Conservation (phyloP, 2,797 vertebrate species). For the Oreochromis grahami region DNA sequence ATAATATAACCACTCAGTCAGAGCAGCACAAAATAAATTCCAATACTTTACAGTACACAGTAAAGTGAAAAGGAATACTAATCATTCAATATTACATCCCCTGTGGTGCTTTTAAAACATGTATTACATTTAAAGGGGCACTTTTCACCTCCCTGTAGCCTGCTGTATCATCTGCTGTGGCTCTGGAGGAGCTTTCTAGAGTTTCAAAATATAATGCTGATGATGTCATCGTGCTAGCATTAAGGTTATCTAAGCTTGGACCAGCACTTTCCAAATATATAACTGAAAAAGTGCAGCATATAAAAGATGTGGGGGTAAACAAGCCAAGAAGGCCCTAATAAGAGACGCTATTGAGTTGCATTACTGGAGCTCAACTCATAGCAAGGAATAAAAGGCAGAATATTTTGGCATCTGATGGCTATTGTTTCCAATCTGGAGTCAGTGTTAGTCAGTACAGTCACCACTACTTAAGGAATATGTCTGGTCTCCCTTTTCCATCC, state of each 20-base stretch:
- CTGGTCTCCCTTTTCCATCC: not conserved
- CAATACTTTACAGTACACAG: not conserved
- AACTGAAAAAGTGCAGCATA: not conserved
- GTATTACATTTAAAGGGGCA: not conserved
- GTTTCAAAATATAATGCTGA: not conserved
- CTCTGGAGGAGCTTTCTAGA: not conserved
- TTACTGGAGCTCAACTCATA: conserved; percentile 1
- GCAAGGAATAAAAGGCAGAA: not conserved
- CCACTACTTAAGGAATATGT: not conserved
- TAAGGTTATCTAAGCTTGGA: not conserved
- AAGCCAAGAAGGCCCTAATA: not conserved
- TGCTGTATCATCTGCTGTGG: not conserved
- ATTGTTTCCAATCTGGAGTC: not conserved
- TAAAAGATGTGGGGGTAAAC: not conserved
- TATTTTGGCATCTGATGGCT: not conserved
- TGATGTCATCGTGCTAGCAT: not conserved
- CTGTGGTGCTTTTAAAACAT: not conserved
- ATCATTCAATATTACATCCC: not conserved
- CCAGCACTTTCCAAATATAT: not conserved
- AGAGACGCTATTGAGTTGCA: conserved; percentile 1
- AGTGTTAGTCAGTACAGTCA: not conserved
- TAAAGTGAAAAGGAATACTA: conserved; percentile 5
- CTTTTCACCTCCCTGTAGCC: not conserved
- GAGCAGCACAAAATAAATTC: conserved; percentile 30
- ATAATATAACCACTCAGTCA: conserved; percentile 36